phyloP scores from a whole-genome alignment of 92 coral and sea anemone species.

The Siderastrea radians region DNA sequence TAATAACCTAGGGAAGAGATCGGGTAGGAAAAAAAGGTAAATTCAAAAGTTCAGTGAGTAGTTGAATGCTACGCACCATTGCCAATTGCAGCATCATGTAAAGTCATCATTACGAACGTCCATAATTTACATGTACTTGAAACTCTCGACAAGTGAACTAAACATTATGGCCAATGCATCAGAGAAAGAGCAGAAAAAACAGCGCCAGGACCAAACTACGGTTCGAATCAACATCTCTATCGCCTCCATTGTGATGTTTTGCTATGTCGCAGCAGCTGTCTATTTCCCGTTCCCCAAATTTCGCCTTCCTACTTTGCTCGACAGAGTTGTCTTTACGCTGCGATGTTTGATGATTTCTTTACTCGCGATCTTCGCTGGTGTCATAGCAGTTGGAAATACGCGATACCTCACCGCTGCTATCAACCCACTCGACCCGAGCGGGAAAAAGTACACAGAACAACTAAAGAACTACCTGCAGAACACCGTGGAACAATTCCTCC shows the following conservation, averaged over 20 bases:
- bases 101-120: too few relatives aligned
- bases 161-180: slow-evolving; percentile 10
- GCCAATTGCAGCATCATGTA: too few relatives aligned
- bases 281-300: slow-evolving; percentile 35
- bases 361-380: slow-evolving; percentile 55
- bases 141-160: too few relatives aligned
- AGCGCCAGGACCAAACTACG: slow-evolving; percentile 9
- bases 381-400: slow-evolving; percentile 46
- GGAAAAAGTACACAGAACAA: slow-evolving; percentile 32
- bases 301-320: slow-evolving; percentile 50
- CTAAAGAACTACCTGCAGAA: slow-evolving; percentile 59
- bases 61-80: too few relatives aligned
- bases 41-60: too few relatives aligned
- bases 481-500: slow-evolving; percentile 75
- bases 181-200: slow-evolving; percentile 19
- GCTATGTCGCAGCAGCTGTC: not conserved
- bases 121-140: too few relatives aligned
- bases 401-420: slow-evolving; percentile 66
- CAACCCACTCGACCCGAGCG: slow-evolving; percentile 52
- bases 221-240: not conserved
- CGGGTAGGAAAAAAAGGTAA: too few relatives aligned
- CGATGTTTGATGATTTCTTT: slow-evolving; percentile 58
- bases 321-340: slow-evolving; percentile 60
- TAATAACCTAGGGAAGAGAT: too few relatives aligned
- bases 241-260: not conserved